Evolutionary conservation across 2,888 invertebrate species (phyloP).

Genomic region (Morpho achilles): DNA sequence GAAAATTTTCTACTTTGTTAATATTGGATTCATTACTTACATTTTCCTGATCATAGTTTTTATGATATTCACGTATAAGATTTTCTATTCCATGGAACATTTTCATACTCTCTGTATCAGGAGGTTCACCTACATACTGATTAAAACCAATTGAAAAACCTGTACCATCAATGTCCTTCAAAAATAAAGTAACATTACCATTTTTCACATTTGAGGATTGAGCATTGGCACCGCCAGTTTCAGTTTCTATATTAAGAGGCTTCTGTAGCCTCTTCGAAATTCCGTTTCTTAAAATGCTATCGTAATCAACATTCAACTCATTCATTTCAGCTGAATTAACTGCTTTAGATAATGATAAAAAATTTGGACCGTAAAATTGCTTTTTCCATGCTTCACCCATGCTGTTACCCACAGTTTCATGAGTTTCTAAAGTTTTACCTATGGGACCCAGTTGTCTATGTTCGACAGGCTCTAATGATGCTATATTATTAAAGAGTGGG

Average conservation of each 20-base stretch:
- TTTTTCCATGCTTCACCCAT: conserved; percentile 43
- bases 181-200: conserved; percentile 49
- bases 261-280: conserved; percentile 57
- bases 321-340: conserved; percentile 59
- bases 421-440: conserved; percentile 36
- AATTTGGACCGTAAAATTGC: conserved; percentile 38
- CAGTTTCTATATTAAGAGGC: conserved; percentile 45
- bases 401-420: conserved; percentile 35
- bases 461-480: conserved; percentile 28
- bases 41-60: conserved; percentile 39
- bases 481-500: conserved; percentile 32
- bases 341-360: conserved; percentile 43
- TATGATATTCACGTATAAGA: conserved; percentile 51
- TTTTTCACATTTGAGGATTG: conserved; percentile 36
- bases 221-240: conserved; percentile 33
- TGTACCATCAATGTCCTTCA: conserved; percentile 60
- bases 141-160: conserved; percentile 64
- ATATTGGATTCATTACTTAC: conserved; percentile 20
- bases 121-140: conserved; percentile 56
- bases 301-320: conserved; percentile 48
- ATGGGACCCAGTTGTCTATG: conserved; percentile 51
- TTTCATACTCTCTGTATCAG: conserved; percentile 56
- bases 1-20: conserved; percentile 20
- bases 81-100: conserved; percentile 57
- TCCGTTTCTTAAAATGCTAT: conserved; percentile 42